A percentile compares a stretch with the other conserved stretches of the same genome.
Evolutionary conservation across 2,113 vertebrate species (phyloP).

Genomic region (Piaya cayana): DNA sequence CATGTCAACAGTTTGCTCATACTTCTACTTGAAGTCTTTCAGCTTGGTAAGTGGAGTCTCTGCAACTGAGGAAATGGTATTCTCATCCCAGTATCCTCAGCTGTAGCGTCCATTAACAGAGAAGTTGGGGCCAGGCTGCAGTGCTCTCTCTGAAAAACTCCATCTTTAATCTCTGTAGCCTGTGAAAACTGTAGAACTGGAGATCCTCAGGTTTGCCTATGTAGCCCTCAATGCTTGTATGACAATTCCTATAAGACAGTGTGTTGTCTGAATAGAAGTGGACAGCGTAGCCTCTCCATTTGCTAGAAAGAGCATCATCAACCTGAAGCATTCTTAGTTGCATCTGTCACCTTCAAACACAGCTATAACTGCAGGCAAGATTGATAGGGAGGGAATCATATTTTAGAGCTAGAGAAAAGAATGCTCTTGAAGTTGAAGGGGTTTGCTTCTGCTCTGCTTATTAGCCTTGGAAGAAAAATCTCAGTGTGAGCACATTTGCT

Average conservation of each 20-base stretch:
- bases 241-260: background rate
- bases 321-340: background rate
- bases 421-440: background rate
- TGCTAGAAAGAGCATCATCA: background rate
- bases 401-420: background rate
- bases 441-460: background rate
- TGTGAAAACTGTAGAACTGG: background rate
- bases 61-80: background rate
- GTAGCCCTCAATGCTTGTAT: background rate
- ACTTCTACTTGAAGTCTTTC: background rate
- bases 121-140: background rate
- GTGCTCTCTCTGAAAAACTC: background rate
- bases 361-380: background rate
- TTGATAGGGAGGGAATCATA: background rate
- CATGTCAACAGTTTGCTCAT: background rate
- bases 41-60: background rate
- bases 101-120: background rate
- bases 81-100: accelerated
- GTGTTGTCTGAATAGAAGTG: background rate
- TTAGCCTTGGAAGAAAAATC: background rate
- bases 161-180: background rate
- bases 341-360: background rate
- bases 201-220: background rate
- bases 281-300: background rate
- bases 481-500: background rate